Percentiles rank a stretch among this genome's conserved stretches.
phyloP scores from a whole-genome alignment of 1,140 invertebrate species.

The Leptestheria dahalacensis region DNA sequence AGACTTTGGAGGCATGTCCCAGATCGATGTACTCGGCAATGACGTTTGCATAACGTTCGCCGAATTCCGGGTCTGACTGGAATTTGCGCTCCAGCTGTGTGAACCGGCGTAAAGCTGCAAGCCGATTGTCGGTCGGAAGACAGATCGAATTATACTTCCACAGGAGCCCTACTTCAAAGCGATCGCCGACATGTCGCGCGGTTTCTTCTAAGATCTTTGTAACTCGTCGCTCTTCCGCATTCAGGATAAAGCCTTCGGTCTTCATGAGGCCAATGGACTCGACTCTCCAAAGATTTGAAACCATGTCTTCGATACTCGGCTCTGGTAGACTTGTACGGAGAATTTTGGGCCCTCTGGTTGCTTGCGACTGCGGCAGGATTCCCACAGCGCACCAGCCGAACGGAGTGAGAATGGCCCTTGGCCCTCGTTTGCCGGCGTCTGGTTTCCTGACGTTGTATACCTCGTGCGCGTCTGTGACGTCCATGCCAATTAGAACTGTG shows the following conservation, averaged over 20 bases:
- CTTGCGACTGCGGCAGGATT: neutral
- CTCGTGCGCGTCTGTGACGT: neutral
- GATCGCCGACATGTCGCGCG: slow-evolving; percentile 3
- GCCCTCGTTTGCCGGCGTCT: neutral
- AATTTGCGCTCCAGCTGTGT: neutral
- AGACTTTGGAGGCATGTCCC: neutral
- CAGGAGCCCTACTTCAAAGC: slow-evolving; percentile 14
- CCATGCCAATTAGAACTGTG: neutral
- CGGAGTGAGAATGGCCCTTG: neutral
- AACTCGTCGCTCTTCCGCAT: neutral
- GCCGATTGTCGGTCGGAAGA: slow-evolving; percentile 3
- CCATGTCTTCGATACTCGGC: neutral
- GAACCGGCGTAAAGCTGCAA: neutral
- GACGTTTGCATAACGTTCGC: neutral
- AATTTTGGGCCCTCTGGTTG: neutral
- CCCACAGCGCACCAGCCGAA: slow-evolving; percentile 7
- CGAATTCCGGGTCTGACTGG: neutral
- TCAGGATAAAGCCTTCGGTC: neutral
- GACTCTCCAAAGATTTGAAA: neutral
- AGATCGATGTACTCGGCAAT: slow-evolving; percentile 8
- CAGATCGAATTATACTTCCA: neutral
- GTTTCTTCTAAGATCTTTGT: slow-evolving; percentile 7
- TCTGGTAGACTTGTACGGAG: neutral
- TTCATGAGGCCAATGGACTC: neutral
- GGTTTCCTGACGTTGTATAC: neutral